Base-by-base conservation (phyloP, 2,888 invertebrate genomes). In the Cosmia pyralina region DNA sequence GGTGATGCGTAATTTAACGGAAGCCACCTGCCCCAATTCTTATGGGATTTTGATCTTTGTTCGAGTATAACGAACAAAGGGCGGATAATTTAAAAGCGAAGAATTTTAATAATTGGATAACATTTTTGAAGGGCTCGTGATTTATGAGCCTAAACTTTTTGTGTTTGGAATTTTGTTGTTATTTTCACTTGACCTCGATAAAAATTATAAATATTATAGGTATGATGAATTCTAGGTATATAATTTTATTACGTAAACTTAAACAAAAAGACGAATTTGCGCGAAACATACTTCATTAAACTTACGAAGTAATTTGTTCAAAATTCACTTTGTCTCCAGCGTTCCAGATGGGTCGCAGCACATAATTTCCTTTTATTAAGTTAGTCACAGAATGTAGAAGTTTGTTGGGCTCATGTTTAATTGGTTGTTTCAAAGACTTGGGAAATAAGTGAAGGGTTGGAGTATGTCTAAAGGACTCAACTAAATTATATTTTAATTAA, bases 281-380 rank as follows among this genome's bases (percentile, higher is more conserved):
- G 88, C 83, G 89, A 88, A 91, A 90, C 85, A 91, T 91, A 92
- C 92, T 92, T 94, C 93, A 93, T 94, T 94, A 94, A 94, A 95
- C 92, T 94, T 93, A 90, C 87, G 86, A 92, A 95, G 92, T 94
- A 94, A 95, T 95, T 94, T 93, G 92, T 94, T 94, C 92, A 93
- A 94, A 94, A 93, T 94, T 94, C 93, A 95, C 94, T 95, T 94
- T 93, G 94, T 93, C 94, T 91, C 89, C 88, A 89, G 83, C 89
- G 91, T 89, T 90, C 91, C 95, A 95, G 94, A 94, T 94, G 94
- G 94, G 93, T 92, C 92, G 92, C 93, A 92, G 93, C 89, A 93
- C 91, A 89, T 90, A 93, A 95, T 94, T 94, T 92, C 91, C 91
- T 92, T 94, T 94, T 93, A 94, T 95, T 94, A 94, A 94, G 91